Evolutionary conservation across 1,140 invertebrate species (phyloP), one percentile per base, ranked within the genome.

Genomic region (Zaprionus kolodkinae): DNA sequence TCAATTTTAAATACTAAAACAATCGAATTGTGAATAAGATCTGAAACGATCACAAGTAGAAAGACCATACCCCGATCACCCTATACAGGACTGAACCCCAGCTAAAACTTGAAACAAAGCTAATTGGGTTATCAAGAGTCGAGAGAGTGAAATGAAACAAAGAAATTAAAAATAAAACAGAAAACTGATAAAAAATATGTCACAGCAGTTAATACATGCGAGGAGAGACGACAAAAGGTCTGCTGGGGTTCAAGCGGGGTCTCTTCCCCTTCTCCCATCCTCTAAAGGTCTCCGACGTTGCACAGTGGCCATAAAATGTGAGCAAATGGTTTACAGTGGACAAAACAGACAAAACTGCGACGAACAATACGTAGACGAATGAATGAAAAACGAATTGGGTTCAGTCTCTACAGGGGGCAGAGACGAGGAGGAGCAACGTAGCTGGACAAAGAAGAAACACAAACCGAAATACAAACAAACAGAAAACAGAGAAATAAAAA

Each of bases 71-170:
- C 43, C 3, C 40, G n/a, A 15, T 1, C 10, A 21, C 10, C 17
- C 17, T 10, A 17, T 48, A 17, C 15, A 45, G 17, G 15, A 7
- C 9, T 48, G 0, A 48, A 21, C 15, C 15, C 17, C 17, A 50
- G 17, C 45, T 50, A 12, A 21, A 55, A 33, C 12, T 15, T 30
- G 50, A n/a, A 25, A 69, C 79, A 66, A 78, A 50, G 72, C 59
- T 70, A 76, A 83, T 83, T 83, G 79, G 68, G 76, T 55, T 40
- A 76, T 83, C 67, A 72, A 60, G 50, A 66, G 45, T 38, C 13
- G n/a, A 12, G 30, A 56, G 38, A 40, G 62, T 45, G 25, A 36
- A 17, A 59, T 45, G 25, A 36, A 17, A 59, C 35, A 59, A 17
- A 45, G 52, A 54, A 54, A 65, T 21, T 27, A 50, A 55, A 63